Evolutionary conservation across 2,113 vertebrate species (phyloP), one percentile per base, ranked within the genome.

Genomic region (Chamaetylas fuelleborni): DNA sequence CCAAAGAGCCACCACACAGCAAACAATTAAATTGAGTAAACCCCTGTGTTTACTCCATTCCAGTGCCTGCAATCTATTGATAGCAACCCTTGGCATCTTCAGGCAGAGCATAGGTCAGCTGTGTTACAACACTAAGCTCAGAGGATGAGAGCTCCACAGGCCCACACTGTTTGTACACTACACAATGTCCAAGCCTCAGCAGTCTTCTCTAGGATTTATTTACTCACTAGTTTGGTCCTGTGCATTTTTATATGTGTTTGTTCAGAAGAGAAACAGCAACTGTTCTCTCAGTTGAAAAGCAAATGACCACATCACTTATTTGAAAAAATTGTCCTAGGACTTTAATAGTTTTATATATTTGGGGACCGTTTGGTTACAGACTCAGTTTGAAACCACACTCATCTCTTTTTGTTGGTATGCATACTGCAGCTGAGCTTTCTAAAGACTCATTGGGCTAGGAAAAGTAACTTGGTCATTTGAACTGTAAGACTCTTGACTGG

Each of bases 211-310:
- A 80, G 78, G 66, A 62, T 95, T 79, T 86, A 81, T 82, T 91
- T 82, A 65, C 57, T 79, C 33, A 42, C 50, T 71, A 50, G 36
- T 80, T 92, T 88, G 64, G 71, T 92, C 79, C 67, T 83, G 36
- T 84, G 90, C 64, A 50, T 90, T 92, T 92, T 88, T 64, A 69
- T 72, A 88, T 0, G 0, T 31, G 13, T 73, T 80, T 93, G 57
- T 92, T 88, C 69, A 38, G 71, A 86, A 83, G 90, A 94, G 93
- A 96, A 86, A 74, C 67, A 92, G 90, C 92, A 92, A 82, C 71
- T 87, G 90, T 56, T 86, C 93, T 96, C 90, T 86, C 91, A 93
- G 95, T 84, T 94, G 93, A 96, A 95, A 96, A 84, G 83, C 91
- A 96, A 96, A 88, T 97, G 90, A 92, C 92, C 92, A 79, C 80